Percentiles rank a stretch among this genome's conserved stretches.
phyloP scores from a whole-genome alignment of 37 sponge, comb jelly and placozoan species.

The Beroe forskalii region DNA sequence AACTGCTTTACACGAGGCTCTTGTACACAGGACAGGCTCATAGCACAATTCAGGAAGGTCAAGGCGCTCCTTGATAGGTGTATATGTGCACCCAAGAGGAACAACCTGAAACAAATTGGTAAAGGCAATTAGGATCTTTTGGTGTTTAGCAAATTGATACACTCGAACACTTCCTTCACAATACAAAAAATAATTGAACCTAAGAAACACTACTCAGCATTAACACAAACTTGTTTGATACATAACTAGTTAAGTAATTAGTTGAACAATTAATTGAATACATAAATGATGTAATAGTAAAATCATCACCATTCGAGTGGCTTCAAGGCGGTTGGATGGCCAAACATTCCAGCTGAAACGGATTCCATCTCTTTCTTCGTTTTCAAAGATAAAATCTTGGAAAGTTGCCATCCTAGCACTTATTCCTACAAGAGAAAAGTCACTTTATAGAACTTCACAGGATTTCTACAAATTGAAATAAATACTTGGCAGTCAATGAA shows the following conservation, averaged over 20 bases:
- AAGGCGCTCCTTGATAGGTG: conserved; percentile 94
- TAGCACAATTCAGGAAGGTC: conserved; percentile 93
- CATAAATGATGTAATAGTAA: too few relatives aligned
- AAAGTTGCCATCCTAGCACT: conserved; percentile 78
- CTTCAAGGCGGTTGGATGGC: conserved; percentile 93
- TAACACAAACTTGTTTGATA: too few relatives aligned
- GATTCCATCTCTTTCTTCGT: conserved; percentile 94
- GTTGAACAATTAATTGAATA: too few relatives aligned
- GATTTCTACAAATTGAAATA: too few relatives aligned
- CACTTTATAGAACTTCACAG: too few relatives aligned
- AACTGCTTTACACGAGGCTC: conserved; percentile 82
- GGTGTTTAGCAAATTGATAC: background rate
- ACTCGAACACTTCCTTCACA: background rate
- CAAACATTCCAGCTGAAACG: conserved; percentile 97
- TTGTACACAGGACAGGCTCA: conserved; percentile 91
- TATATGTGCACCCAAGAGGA: conserved; percentile 81
- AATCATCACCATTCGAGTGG: conserved; percentile 80
- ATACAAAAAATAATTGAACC: background rate
- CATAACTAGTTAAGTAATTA: too few relatives aligned
- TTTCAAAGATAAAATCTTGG: conserved; percentile 90
- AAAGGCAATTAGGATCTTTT: background rate
- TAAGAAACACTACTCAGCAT: too few relatives aligned
- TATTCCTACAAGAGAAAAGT: too few relatives aligned
- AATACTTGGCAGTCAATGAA: too few relatives aligned
- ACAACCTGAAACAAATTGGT: conserved; percentile 86